Evolutionary conservation across 23 tunicate species (phyloP).

Genomic region (Clavelina lepadiformis): DNA sequence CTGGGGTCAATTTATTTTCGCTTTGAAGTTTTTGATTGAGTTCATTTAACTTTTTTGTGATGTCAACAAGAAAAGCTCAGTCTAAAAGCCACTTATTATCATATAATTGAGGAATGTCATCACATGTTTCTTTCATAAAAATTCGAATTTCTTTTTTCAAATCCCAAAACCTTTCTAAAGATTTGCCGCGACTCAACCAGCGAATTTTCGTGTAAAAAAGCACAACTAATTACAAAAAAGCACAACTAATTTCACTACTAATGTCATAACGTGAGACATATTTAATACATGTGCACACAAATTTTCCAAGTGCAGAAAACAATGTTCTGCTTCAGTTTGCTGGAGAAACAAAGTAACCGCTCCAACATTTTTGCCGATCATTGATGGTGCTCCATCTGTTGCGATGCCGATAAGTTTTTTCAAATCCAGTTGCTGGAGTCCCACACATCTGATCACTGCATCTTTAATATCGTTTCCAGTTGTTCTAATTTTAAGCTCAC

Average conservation of each 20-base stretch:
- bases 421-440: constrained; percentile 9
- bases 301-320: constrained; percentile 23
- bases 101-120: background rate
- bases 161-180: constrained; percentile 16
- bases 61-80: constrained; percentile 3
- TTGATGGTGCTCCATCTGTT: constrained; percentile 39
- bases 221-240: background rate
- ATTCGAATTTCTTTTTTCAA: too few species aligned
- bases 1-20: too few species aligned
- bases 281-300: constrained; percentile 9
- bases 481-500: constrained; percentile 6
- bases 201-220: constrained; percentile 6
- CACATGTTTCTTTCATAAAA: constrained; percentile 8
- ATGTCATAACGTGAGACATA: constrained; percentile 12
- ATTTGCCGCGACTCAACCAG: constrained; percentile 11
- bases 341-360: constrained; percentile 41
- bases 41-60: too few species aligned
- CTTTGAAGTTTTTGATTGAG: too few species aligned
- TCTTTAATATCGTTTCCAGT: background rate
- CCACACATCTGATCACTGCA: constrained; percentile 11
- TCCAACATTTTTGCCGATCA: constrained; percentile 25
- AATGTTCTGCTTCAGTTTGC: constrained; percentile 18
- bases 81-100: constrained; percentile 8
- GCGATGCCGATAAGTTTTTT: constrained; percentile 26
- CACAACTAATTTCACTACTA: constrained; percentile 2